Percentiles rank a stretch among this genome's conserved stretches.
Evolutionary conservation across 37 sponge, comb jelly and placozoan genomes (phyloP).

Genomic region (Aphrocallistes beatrix): DNA sequence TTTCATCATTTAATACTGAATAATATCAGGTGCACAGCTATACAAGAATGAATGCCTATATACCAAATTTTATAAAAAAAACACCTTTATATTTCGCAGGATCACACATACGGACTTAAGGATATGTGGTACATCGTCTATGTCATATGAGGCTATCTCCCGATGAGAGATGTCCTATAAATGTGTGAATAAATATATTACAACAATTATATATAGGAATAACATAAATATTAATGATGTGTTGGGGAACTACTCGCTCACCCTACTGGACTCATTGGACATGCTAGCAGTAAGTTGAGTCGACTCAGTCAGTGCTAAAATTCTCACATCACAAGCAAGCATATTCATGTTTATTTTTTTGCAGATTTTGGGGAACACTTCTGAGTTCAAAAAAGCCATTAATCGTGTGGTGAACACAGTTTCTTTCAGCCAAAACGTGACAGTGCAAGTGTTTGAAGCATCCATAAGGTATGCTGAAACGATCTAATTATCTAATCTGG

Average conservation of each 20-base stretch:
- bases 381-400: constrained; percentile 75
- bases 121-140: too few relatives aligned
- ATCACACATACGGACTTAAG: too few relatives aligned
- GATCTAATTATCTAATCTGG: background rate
- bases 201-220: constrained; percentile 28
- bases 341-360: background rate
- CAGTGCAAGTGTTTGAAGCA: constrained; percentile 96
- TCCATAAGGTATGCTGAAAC: constrained; percentile 62
- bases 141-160: too few relatives aligned
- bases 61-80: too few relatives aligned
- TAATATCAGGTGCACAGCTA: too few relatives aligned
- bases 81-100: too few relatives aligned
- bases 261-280: constrained; percentile 81
- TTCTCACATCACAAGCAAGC: background rate
- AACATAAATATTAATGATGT: constrained; percentile 91
- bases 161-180: too few relatives aligned
- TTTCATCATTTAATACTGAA: too few relatives aligned
- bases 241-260: constrained; percentile 83
- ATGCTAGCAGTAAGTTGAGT: constrained; percentile 56
- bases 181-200: too few relatives aligned
- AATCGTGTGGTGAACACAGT: constrained; percentile 60
- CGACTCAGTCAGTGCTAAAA: background rate
- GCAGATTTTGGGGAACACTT: constrained; percentile 68
- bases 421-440: constrained; percentile 55
- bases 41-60: too few relatives aligned